A percentile compares a stretch with the other conserved stretches of the same genome.
Evolutionary conservation across 2,113 vertebrate species (phyloP).

Genomic region (Hystrix brachyura): DNA sequence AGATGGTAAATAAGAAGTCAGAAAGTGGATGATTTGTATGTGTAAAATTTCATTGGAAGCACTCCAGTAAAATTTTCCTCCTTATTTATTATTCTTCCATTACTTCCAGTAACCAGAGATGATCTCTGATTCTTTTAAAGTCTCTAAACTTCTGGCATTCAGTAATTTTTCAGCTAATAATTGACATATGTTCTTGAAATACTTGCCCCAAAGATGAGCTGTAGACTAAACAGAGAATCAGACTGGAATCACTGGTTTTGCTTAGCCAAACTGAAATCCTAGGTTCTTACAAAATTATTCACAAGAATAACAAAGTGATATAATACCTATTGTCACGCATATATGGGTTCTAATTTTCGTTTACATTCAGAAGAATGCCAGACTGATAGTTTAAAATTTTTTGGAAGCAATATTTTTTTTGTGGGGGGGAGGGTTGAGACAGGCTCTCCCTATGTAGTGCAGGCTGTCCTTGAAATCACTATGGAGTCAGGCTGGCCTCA

Average conservation of each 20-base stretch:
- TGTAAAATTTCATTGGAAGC: slow-evolving; percentile 62
- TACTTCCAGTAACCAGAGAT: slow-evolving; percentile 69
- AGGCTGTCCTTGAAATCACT: too few species aligned
- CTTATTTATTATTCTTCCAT: slow-evolving; percentile 67
- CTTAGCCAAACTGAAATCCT: slow-evolving; percentile 67
- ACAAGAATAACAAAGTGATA: background rate
- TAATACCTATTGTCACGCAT: background rate
- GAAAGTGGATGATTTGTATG: slow-evolving; percentile 57
- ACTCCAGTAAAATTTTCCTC: slow-evolving; percentile 54
- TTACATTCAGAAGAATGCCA: background rate
- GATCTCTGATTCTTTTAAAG: slow-evolving; percentile 35
- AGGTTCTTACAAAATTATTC: background rate
- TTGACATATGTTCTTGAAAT: slow-evolving; percentile 81
- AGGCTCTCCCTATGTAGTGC: too few species aligned
- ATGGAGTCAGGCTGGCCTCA: too few species aligned
- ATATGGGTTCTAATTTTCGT: slow-evolving; percentile 25
- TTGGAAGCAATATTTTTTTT: background rate
- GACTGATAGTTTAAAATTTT: background rate
- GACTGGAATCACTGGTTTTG: slow-evolving; percentile 74
- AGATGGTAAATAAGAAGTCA: slow-evolving; percentile 57
- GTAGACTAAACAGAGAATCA: slow-evolving; percentile 85
- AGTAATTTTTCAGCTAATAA: slow-evolving; percentile 81
- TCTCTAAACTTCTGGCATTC: slow-evolving; percentile 50
- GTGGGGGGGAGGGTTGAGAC: too few species aligned
- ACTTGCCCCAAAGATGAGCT: slow-evolving; percentile 78